Evolutionary conservation across 2,113 vertebrate species (phyloP).

Genomic region (Chionis minor): DNA sequence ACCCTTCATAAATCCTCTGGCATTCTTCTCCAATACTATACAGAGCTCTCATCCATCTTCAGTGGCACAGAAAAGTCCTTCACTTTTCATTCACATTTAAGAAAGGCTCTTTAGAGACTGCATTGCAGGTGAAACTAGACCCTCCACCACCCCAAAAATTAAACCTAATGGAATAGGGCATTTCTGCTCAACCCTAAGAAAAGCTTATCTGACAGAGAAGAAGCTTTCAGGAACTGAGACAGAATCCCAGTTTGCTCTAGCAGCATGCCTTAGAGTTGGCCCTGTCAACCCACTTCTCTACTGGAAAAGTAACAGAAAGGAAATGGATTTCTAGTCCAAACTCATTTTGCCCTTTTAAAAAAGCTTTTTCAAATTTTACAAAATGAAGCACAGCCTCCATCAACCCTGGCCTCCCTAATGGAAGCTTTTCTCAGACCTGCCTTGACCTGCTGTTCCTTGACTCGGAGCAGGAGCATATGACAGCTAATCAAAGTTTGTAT

Average conservation of each 20-base stretch:
- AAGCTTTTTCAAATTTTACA: neutral
- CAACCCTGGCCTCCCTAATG: neutral
- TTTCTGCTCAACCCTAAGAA: neutral
- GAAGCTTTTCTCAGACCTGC: neutral
- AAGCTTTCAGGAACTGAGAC: neutral
- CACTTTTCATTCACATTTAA: neutral
- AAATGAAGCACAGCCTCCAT: neutral
- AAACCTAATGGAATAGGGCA: neutral
- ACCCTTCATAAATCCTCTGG: neutral
- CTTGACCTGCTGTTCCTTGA: neutral
- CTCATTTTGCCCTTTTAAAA: neutral
- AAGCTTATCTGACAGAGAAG: neutral
- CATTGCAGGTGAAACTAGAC: neutral
- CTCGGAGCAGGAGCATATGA: neutral
- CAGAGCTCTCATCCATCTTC: neutral
- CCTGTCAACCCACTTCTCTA: neutral
- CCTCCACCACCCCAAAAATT: neutral
- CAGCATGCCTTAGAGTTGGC: fast-evolving
- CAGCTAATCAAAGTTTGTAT: neutral
- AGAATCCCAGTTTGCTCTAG: neutral
- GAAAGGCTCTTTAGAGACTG: neutral
- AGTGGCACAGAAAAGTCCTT: neutral
- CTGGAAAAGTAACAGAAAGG: neutral
- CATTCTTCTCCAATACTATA: neutral
- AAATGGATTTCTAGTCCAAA: neutral